Evolutionary conservation across 2,113 vertebrate species (phyloP), one percentile per base, ranked within the genome.

Genomic region (Chiloscyllium plagiosum): DNA sequence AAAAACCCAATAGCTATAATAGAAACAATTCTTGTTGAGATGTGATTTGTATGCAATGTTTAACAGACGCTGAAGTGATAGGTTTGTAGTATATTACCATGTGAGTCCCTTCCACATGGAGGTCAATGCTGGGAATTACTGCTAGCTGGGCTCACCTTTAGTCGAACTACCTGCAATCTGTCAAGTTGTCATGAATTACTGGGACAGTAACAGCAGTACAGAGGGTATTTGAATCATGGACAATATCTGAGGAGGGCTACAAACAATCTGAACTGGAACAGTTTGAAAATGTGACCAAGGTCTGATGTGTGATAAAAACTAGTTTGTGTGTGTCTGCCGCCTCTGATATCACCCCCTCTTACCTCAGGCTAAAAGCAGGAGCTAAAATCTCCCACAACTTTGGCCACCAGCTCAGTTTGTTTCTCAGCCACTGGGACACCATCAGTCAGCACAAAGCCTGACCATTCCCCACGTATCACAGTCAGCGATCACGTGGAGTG

Each of bases 251-350:
- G 89, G 33, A 66, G 61, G 65, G 66, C 61, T 90, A 65, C 29
- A 90, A 90, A 90, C 87, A 90, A 65, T 33, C 56, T 66, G 4
- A 37, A 61, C 89, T 92, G 89, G 15, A 56, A n/a, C 61, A 8
- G 89, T n/a, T 65, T 61, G 33, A 92, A 90, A 37, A 66, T 92
- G 22, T 22, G 33, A 92, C 33, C 56, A 92, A 92, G n/a, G 89
- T 65, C 89, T 92, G 89, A 92, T 65, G 89, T 66, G 61, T 92
- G 56, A 66, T 92, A 33, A 92, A 92, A 92, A 66, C 89, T 37
- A 92, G 61, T 15, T 20, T 37, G 56, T 19, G 89, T 92, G 89
- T 29, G n/a, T 66, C 89, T 92, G 89, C 89, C 89, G 20, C 7
- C 89, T 92, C 37, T 33, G 65, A 33, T 6, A n/a, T n/a, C 33